A percentile compares a stretch with the other conserved stretches of the same genome.
These are phyloP conservation scores for Bovichtus variegatus DNA, from an alignment of 2,797 vertebrate species.

Conservation along the genomic window DNA sequence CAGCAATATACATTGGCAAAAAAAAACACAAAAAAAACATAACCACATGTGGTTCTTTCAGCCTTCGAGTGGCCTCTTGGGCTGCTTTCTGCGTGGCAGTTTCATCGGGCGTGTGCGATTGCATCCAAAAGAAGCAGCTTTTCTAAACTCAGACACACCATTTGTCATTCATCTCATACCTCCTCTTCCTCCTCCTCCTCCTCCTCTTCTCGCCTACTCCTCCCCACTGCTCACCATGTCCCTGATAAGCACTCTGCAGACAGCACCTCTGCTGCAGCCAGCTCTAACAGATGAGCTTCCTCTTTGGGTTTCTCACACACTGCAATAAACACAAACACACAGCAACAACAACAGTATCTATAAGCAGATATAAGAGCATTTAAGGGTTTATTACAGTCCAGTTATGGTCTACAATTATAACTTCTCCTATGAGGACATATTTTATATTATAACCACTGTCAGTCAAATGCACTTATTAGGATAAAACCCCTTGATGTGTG, in stretches of 20 bases:
- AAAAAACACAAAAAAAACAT: background rate
- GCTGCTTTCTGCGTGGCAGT: background rate
- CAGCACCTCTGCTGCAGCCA: constrained; percentile 44
- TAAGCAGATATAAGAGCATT: background rate
- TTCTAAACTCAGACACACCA: constrained; percentile 28
- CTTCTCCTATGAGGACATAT: background rate
- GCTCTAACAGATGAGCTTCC: constrained; percentile 45
- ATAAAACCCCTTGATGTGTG: no score
- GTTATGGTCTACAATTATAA: background rate
- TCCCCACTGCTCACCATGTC: constrained; percentile 19
- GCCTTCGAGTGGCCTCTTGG: background rate
- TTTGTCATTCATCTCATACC: constrained; percentile 61
- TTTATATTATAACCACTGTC: no score
- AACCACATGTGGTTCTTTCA: background rate
- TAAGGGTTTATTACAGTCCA: background rate
- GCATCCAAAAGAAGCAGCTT: constrained; percentile 18
- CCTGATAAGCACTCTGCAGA: constrained; percentile 62
- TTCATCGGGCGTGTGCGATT: constrained; percentile 10
- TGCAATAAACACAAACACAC: background rate
- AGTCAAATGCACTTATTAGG: no score
- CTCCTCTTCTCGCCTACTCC: background rate
- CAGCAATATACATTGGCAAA: background rate
- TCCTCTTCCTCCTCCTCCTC: constrained; percentile 5
- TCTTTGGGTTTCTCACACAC: constrained; percentile 8
- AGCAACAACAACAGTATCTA: background rate